These are phyloP conservation scores for Blomia tropicalis DNA, from an alignment of 2,888 invertebrate genomes.

Conservation along the genomic window DNA sequence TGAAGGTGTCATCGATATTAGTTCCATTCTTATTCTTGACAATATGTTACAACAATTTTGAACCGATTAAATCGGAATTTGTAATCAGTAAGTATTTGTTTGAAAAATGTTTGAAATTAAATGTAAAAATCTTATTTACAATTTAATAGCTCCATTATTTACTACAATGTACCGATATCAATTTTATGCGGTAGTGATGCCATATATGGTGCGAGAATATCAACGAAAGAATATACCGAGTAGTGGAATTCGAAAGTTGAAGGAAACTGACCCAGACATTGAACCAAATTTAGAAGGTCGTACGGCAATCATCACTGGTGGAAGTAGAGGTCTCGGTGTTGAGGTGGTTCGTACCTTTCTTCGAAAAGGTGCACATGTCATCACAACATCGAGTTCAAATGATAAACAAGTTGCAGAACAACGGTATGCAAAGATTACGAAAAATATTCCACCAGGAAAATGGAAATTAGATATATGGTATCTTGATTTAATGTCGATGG, in stretches of 20 bases:
- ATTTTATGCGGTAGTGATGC: slow-evolving; percentile 14
- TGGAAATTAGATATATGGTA: slow-evolving; percentile 45
- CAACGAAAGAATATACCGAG: slow-evolving; percentile 2
- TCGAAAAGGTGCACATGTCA: slow-evolving; percentile 54
- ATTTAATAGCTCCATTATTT: slow-evolving; percentile 3
- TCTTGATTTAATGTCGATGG: slow-evolving; percentile 58
- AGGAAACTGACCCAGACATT: slow-evolving; percentile 8
- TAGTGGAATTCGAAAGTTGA: slow-evolving; percentile 7
- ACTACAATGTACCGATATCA: not conserved
- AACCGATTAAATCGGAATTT: not conserved
- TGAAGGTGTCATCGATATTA: too few species aligned
- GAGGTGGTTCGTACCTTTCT: slow-evolving; percentile 57
- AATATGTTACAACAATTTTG: too few species aligned
- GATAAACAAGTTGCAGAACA: slow-evolving; percentile 29
- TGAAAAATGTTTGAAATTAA: too few species aligned
- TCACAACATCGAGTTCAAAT: slow-evolving; percentile 19
- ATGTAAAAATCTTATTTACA: not conserved
- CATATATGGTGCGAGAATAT: slow-evolving; percentile 4
- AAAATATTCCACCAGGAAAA: not conserved
- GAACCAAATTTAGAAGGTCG: slow-evolving; percentile 39
- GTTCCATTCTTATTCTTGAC: too few species aligned
- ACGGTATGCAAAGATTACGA: not conserved
- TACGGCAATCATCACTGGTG: slow-evolving; percentile 68
- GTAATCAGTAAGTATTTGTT: slow-evolving; percentile 2
- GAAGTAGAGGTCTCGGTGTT: slow-evolving; percentile 64